Percentiles rank a stretch among this genome's conserved stretches.
Evolutionary conservation across 2,113 vertebrate genomes (phyloP).

Genomic region (Pseudopipra pipra): DNA sequence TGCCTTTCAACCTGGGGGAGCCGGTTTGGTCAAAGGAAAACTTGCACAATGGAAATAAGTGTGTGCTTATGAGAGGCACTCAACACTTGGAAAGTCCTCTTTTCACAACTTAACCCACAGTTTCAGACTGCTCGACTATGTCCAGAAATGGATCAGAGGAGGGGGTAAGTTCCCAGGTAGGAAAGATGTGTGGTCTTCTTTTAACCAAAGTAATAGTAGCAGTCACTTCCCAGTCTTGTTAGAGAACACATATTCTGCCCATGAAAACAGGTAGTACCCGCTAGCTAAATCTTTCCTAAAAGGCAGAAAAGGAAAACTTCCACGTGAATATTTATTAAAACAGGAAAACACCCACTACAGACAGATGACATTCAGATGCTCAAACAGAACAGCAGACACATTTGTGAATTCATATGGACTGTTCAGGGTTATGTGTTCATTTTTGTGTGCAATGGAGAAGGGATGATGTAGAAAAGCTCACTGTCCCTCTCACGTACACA

Average conservation of each 20-base stretch:
- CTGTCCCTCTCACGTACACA: neutral
- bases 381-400: neutral
- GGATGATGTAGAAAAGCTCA: neutral
- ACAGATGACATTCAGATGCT: neutral
- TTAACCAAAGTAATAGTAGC: neutral
- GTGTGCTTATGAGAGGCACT: neutral
- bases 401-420: neutral
- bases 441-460: neutral
- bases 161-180: neutral
- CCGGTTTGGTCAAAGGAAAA: neutral
- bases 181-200: neutral
- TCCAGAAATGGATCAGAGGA: neutral
- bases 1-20: rapidly evolving
- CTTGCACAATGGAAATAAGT: neutral
- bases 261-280: neutral
- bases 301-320: neutral
- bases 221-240: neutral
- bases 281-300: neutral
- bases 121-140: neutral
- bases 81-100: neutral
- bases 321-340: neutral
- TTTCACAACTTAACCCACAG: neutral
- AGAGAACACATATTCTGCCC: neutral
- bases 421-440: neutral
- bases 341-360: neutral